These are phyloP conservation scores for Baronia brevicornis DNA, from an alignment of 2,888 invertebrate genomes.

Conservation along the genomic window DNA sequence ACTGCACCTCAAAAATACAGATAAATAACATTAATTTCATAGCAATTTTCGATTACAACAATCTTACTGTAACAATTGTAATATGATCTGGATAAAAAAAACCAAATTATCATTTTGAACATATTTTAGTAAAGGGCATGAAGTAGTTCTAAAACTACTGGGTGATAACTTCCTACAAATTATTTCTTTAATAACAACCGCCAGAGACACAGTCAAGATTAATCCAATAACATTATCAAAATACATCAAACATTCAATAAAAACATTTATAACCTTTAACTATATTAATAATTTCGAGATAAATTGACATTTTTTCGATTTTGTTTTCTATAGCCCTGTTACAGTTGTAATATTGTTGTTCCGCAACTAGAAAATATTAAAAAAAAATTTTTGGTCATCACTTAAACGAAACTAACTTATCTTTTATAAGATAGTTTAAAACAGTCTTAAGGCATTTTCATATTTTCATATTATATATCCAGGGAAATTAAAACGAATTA, in stretches of 20 bases:
- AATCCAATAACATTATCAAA: not conserved
- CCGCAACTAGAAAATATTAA: slow-evolving; percentile 50
- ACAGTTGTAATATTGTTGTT: slow-evolving; percentile 58
- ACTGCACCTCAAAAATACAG: slow-evolving; percentile 2
- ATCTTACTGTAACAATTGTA: too few relatives aligned
- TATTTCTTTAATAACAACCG: too few relatives aligned
- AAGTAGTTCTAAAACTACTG: too few relatives aligned
- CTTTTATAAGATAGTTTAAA: not conserved
- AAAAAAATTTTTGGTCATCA: slow-evolving; percentile 11
- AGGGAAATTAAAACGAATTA: slow-evolving; percentile 6
- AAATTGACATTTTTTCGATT: slow-evolving; percentile 5
- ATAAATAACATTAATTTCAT: too few relatives aligned
- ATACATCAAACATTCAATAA: not conserved
- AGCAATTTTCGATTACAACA: too few relatives aligned
- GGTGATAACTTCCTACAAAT: too few relatives aligned
- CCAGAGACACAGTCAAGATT: slow-evolving; percentile 4
- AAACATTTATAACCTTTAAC: slow-evolving; percentile 1
- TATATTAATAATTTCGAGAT: slow-evolving; percentile 4
- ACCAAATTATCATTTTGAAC: not conserved
- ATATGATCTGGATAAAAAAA: not conserved
- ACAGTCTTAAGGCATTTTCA: slow-evolving; percentile 5
- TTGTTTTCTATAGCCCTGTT: slow-evolving; percentile 23
- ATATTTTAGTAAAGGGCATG: too few relatives aligned
- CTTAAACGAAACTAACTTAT: not conserved
- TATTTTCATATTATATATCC: not conserved